Evolutionary conservation across 2,113 vertebrate genomes (phyloP), one percentile per base, ranked within the genome.

Genomic region (Hydrochoerus hydrochaeris): DNA sequence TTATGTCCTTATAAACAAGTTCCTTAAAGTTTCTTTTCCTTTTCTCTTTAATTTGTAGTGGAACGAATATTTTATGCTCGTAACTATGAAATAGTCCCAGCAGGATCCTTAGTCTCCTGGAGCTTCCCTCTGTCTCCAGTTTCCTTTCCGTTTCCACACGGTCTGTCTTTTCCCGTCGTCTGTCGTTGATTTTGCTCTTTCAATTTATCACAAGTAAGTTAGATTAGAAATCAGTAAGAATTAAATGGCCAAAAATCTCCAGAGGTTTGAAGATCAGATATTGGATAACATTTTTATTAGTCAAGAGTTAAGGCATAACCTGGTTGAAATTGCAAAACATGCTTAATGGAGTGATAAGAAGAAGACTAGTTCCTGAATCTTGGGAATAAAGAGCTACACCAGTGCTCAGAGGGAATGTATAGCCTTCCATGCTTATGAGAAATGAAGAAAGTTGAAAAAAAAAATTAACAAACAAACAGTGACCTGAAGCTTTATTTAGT

Each of bases 1-100:
- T 77, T 41, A 95, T 96, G 60, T 67, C 95, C 30, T 94, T 97
- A 52, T 88, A 86, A 96, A 73, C 12, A 84, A 9, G 6, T 91
- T 96, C 38, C 93, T 97, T 30, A 86, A 81, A 86, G 65, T 49
- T 28, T 86, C 67, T 80, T 89, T 90, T 5, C 17, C 20, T n/a
- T 91, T 83, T 84, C 26, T 57, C 49, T 91, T 93, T 71, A 6
- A 41, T 95, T 92, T 82, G 46, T 14, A 54, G 38, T 73, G 63
- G 24, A 80, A 83, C 57, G 58, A n/a, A 24, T 60, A n/a, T 62
- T 93, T 88, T 94, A 41, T 88, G 69, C 71, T 92, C 78, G 58
- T 49, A 62, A 46, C 77, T 92, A 91, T 65, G 57, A 77, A 94
- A 69, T 87, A 60, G 88, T 95, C 78, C 78, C 49, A 84, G 62